Conservation (phyloP, 2,888 invertebrate species). For the Hyppa rectilinea region DNA sequence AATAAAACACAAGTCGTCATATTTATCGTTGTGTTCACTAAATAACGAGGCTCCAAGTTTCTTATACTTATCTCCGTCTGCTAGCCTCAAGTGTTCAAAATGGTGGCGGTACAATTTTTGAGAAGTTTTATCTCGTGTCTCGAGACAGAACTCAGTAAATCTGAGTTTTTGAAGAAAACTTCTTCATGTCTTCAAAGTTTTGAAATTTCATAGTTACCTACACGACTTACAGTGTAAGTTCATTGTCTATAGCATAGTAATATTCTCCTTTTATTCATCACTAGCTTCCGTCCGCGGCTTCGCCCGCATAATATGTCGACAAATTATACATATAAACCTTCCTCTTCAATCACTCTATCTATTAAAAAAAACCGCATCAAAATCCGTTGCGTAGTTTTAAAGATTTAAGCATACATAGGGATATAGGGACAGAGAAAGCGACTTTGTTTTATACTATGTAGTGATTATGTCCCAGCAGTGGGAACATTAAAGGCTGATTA, state of each 20-base stretch:
- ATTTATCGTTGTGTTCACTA: constrained; percentile 47
- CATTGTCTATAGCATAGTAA: not conserved
- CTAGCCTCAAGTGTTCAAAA: constrained; percentile 44
- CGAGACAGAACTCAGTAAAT: constrained; percentile 4
- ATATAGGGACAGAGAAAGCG: too few relatives aligned
- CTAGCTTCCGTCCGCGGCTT: too few relatives aligned
- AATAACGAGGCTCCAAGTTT: constrained; percentile 57
- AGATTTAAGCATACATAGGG: too few relatives aligned
- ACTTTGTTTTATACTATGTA: too few relatives aligned
- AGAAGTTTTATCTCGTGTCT: constrained; percentile 34
- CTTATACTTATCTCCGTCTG: constrained; percentile 54
- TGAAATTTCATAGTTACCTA: not conserved
- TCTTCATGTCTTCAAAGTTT: not conserved
- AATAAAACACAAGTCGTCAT: constrained; percentile 55
- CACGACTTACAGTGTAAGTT: not conserved
- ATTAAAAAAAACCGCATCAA: too few relatives aligned
- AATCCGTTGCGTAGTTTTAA: too few relatives aligned
- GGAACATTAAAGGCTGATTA: too few relatives aligned
- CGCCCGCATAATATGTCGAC: too few relatives aligned
- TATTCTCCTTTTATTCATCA: not conserved
- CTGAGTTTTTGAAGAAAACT: constrained; percentile 20
- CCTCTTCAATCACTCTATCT: too few relatives aligned
- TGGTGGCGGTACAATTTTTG: constrained; percentile 47
- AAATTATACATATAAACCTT: too few relatives aligned
- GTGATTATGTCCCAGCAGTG: too few relatives aligned